These are phyloP conservation scores for Apistogramma diplotaenia DNA, from an alignment of 2,113 vertebrate genomes.

Conservation along the genomic window DNA sequence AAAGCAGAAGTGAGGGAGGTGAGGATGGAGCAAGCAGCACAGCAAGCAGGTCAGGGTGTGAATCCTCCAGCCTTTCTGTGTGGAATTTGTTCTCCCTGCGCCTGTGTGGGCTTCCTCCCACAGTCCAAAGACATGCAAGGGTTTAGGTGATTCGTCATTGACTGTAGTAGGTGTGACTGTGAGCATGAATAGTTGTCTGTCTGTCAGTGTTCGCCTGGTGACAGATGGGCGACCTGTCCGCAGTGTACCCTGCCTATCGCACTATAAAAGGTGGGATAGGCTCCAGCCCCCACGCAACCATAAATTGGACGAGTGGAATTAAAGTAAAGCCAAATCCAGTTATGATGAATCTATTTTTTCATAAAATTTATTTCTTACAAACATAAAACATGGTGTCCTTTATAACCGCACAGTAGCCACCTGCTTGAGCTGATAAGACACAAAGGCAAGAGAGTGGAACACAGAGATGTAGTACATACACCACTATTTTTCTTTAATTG, in stretches of 20 bases:
- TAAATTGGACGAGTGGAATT: background rate
- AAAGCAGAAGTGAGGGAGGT: background rate
- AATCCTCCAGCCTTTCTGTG: background rate
- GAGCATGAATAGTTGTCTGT: background rate
- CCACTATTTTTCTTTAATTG: background rate
- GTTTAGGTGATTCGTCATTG: background rate
- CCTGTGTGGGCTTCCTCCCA: background rate
- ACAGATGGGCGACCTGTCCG: background rate
- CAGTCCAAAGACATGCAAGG: background rate
- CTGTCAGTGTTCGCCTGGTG: background rate
- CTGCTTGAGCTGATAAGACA: background rate
- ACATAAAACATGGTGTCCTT: rapidly evolving
- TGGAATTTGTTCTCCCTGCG: background rate
- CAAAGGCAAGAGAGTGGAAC: background rate
- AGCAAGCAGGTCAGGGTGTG: background rate
- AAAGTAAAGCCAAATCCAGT: background rate
- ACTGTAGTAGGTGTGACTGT: background rate
- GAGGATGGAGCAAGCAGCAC: background rate
- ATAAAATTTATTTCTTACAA: background rate
- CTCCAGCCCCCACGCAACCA: background rate
- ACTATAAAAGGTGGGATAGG: background rate
- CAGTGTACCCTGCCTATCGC: background rate
- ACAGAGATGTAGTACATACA: background rate
- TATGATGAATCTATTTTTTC: background rate
- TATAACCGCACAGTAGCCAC: background rate